phyloP scores from a whole-genome alignment of 2,797 vertebrate species.

The Luscinia megarhynchos region DNA sequence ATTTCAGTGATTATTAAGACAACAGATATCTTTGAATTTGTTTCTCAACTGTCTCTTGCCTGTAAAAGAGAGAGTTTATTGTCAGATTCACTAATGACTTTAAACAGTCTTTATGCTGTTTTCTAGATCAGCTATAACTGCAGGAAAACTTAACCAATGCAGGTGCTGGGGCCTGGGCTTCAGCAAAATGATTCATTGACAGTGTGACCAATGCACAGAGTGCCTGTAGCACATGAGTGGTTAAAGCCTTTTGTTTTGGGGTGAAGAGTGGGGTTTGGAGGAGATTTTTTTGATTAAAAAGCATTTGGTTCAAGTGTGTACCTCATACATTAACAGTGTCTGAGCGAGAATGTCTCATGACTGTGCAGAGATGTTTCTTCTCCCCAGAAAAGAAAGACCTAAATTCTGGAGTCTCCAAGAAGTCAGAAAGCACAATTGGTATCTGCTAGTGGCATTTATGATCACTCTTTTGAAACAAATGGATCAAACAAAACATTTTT shows the following conservation, averaged over 20 bases:
- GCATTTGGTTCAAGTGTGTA: not conserved
- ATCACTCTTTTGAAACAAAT: not conserved
- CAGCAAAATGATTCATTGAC: not conserved
- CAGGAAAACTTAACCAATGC: not conserved
- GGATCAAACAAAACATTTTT: not conserved
- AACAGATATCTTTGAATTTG: conserved; percentile 11
- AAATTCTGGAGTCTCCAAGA: not conserved
- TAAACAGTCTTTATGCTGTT: not conserved
- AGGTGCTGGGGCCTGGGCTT: not conserved
- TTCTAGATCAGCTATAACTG: not conserved
- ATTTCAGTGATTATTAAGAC: conserved; percentile 27
- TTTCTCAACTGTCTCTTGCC: not conserved
- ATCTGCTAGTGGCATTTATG: not conserved
- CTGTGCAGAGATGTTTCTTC: not conserved
- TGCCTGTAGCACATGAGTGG: too few species aligned
- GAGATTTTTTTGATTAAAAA: not conserved
- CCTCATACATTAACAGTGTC: not conserved
- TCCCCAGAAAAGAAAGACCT: not conserved
- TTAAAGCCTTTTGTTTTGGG: not conserved
- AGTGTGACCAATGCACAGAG: not conserved
- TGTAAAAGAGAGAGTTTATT: not conserved
- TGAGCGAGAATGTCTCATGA: not conserved
- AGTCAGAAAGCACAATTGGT: not conserved
- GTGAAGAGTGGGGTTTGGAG: not conserved
- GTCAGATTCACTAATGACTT: not conserved